phyloP scores from a whole-genome alignment of 2,797 vertebrate genomes.

The Calcarius lapponicus region DNA sequence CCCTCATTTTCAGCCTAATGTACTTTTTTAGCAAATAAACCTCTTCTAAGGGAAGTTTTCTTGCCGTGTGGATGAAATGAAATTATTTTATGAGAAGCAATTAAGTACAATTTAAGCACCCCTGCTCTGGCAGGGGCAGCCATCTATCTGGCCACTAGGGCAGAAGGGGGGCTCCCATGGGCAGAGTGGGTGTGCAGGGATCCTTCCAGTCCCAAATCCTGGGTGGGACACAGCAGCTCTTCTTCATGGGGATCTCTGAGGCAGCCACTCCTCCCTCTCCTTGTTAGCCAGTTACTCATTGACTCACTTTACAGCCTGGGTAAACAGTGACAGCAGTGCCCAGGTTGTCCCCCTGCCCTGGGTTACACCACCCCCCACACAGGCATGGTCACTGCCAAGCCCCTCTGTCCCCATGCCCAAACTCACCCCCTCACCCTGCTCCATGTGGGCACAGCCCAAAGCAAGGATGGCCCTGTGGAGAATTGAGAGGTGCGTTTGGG shows the following conservation, averaged over 20 bases:
- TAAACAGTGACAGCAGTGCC: neutral
- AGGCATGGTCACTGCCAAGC: neutral
- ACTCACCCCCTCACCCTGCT: neutral
- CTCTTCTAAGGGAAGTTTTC: neutral
- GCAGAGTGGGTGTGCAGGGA: neutral
- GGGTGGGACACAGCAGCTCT: neutral
- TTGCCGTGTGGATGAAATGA: neutral
- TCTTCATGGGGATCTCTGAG: neutral
- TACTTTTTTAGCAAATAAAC: neutral
- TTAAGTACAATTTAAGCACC: too few relatives aligned
- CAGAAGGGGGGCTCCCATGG: neutral
- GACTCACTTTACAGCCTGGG: neutral
- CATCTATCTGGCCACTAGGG: neutral
- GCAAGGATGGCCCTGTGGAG: accelerated
- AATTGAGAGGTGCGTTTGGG: neutral
- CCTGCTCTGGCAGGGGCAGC: neutral
- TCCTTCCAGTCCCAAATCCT: neutral
- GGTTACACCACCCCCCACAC: neutral
- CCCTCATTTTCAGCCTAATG: neutral
- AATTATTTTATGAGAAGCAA: neutral
- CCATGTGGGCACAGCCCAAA: accelerated
- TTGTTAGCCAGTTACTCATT: neutral
- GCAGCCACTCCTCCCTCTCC: neutral
- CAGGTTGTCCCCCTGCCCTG: neutral
- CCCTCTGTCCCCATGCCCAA: neutral